Evolutionary conservation across 2,888 invertebrate species (phyloP), one percentile per base, ranked within the genome.

Genomic region (Pristionchus entomophagus): DNA sequence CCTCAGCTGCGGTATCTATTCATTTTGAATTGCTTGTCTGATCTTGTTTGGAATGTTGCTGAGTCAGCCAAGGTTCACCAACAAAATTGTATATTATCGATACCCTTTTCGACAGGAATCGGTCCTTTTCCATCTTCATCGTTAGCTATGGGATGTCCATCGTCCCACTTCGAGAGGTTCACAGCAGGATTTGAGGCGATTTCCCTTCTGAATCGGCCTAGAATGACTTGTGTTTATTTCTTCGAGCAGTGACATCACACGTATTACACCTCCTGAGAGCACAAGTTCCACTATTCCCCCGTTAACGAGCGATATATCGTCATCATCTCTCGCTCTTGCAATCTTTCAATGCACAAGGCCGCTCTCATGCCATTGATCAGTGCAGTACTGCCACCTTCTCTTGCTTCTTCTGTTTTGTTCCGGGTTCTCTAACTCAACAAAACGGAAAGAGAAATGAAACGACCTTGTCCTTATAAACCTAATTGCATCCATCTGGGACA

Each of bases 41-140:
- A 65, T 65, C 35, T 32, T 6, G 17, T 35, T 17, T 35, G 65
- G 65, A 65, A 65, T 65, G 65, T 65, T 65, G 26, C 8, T 45
- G 22, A 56, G n/a, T 56, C n/a, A 56, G 56, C n/a, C 19, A 56
- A 17, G 8, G 56, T n/a, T 56, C 17, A 56, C 22, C 56, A 56
- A 4, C 8, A n/a, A 22, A 8, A 29, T 65, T 29, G n/a, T 8
- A 32, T 65, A n/a, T 8, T 14, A 49, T 1, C 4, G 29, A 10
- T 8, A 56, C 82, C 38, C 26, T 38, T 82, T 19, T 65, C 83
- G 14, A 84, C 83, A 3, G 83, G 83, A 65, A 84, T 26, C 2
- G 65, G 83, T 29, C 65, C 83, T 38, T 84, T 84, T 29, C 83
- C 83, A 22, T 65, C 83, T 29, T 65, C 65, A 84, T 84, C 83